These are phyloP conservation scores for Dicrurus megarhynchus DNA, from an alignment of 2,113 vertebrate species.

Conservation along the genomic window DNA sequence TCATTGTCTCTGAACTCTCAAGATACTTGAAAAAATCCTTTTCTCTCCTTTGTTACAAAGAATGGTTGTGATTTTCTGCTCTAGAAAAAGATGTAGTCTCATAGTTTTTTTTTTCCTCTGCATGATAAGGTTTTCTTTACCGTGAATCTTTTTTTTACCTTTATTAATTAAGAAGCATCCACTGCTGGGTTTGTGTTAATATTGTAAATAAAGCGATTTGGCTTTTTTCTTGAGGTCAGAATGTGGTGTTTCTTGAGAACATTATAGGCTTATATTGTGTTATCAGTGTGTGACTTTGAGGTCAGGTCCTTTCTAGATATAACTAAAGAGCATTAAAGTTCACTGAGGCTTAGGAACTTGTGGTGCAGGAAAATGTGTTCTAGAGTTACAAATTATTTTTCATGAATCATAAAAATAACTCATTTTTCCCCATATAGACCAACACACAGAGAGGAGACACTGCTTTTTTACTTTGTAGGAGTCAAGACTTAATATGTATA, in stretches of 20 bases:
- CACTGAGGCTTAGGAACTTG: not conserved
- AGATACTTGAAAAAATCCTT: not conserved
- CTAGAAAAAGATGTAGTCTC: not conserved
- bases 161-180: not conserved
- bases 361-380: not conserved
- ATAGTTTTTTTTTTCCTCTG: rapidly evolving
- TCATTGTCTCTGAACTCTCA: not conserved
- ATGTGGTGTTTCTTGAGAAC: rapidly evolving
- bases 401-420: not conserved
- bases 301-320: not conserved
- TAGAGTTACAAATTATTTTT: not conserved
- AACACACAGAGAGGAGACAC: not conserved
- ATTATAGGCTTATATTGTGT: not conserved
- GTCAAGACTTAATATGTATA: not conserved
- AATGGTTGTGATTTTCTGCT: not conserved
- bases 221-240: not conserved
- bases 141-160: not conserved
- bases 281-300: not conserved
- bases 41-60: not conserved
- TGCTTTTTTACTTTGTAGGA: not conserved
- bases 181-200: not conserved
- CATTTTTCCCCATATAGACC: not conserved
- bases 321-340: not conserved
- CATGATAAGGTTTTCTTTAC: not conserved
- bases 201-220: not conserved